A percentile compares a stretch with the other conserved stretches of the same genome.
Conservation (phyloP, 2,113 vertebrate species). For the Leptosomus discolor region DNA sequence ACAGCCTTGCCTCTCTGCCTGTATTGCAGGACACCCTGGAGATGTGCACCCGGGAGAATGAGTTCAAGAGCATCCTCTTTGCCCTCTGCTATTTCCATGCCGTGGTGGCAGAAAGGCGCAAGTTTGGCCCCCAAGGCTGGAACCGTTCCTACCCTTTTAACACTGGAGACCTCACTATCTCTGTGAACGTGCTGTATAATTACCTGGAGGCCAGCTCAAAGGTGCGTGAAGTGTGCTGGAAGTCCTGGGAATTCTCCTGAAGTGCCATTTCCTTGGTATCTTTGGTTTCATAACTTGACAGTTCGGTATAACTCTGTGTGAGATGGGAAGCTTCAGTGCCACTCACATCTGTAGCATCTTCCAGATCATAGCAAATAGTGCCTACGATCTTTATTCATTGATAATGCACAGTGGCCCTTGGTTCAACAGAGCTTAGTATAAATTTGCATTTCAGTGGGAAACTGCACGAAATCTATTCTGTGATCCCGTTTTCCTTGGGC, state of each 20-base stretch:
- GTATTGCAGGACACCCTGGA: conserved; percentile 89
- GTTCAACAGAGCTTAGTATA: not conserved
- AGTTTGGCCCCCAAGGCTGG: conserved; percentile 95
- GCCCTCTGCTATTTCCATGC: conserved; percentile 95
- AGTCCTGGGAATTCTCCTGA: not conserved
- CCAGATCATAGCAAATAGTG: not conserved
- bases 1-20: not conserved
- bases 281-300: not conserved
- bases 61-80: conserved; percentile 93
- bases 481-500: not conserved
- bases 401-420: not conserved
- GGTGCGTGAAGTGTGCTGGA: conserved; percentile 66
- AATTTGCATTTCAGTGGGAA: not conserved
- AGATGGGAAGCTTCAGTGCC: not conserved
- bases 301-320: fast-evolving
- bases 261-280: not conserved
- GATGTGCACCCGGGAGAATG: conserved; percentile 86
- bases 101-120: conserved; percentile 88
- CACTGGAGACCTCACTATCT: conserved; percentile 92
- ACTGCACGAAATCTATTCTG: not conserved
- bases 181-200: conserved; percentile 89
- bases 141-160: conserved; percentile 92
- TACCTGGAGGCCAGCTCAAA: conserved; percentile 91
- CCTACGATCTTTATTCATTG: not conserved
- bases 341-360: not conserved